phyloP scores from a whole-genome alignment of 2,888 invertebrate species.

The Elegia similella region DNA sequence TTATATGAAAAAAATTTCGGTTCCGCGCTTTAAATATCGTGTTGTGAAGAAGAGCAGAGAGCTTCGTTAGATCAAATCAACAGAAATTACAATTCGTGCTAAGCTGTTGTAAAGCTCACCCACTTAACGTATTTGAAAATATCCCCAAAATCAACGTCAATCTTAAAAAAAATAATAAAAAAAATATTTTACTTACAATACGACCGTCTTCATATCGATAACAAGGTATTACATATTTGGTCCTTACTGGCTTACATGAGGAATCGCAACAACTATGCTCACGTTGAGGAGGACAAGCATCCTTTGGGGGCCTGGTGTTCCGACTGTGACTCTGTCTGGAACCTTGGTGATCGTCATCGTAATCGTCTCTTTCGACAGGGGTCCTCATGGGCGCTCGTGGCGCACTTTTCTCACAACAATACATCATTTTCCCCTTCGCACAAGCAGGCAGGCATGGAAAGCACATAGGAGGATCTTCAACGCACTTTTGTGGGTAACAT shows the following conservation, averaged over 20 bases:
- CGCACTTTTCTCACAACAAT: conserved; percentile 44
- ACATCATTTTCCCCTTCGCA: conserved; percentile 39
- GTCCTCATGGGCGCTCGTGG: conserved; percentile 22
- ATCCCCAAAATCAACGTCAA: too few species aligned
- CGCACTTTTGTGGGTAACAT: conserved; percentile 38
- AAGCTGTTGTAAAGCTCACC: too few species aligned
- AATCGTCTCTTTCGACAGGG: conserved; percentile 12
- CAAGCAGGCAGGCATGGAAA: conserved; percentile 54
- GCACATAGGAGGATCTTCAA: conserved; percentile 40
- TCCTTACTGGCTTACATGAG: conserved; percentile 51
- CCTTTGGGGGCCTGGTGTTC: conserved; percentile 19
- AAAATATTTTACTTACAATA: conserved; percentile 57
- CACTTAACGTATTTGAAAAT: too few species aligned
- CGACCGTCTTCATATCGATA: conserved; percentile 75
- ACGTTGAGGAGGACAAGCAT: conserved; percentile 26
- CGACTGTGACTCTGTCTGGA: background rate
- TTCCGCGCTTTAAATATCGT: too few species aligned
- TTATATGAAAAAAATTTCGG: too few species aligned
- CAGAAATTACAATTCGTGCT: too few species aligned
- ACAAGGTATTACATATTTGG: conserved; percentile 72
- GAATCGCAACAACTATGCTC: conserved; percentile 26
- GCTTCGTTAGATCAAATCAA: too few species aligned
- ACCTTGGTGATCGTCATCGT: background rate
- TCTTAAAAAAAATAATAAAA: background rate
- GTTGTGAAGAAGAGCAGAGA: too few species aligned